These are phyloP conservation scores for Poeciliopsis presidionis DNA, from an alignment of 2,797 vertebrate genomes.

Conservation along the genomic window DNA sequence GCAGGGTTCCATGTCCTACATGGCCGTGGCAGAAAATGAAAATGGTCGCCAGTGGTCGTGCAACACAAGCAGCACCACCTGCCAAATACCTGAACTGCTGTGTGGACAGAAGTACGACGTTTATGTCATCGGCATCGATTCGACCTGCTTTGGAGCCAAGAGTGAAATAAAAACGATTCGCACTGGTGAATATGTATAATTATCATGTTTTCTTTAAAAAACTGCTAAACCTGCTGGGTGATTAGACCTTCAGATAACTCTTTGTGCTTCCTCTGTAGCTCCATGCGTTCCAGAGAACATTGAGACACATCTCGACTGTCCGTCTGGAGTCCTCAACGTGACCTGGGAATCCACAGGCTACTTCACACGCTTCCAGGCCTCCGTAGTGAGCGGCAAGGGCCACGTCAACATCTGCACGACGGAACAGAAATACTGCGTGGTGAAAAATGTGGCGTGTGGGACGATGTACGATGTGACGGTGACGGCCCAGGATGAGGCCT, in stretches of 20 bases:
- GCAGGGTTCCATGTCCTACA: conserved; percentile 73
- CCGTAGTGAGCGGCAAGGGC: conserved; percentile 57
- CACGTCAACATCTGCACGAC: conserved; percentile 43
- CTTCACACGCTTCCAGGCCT: conserved; percentile 58
- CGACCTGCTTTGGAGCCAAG: conserved; percentile 65
- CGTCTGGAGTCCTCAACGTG: conserved; percentile 71
- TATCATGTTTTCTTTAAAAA: not conserved
- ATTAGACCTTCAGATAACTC: not conserved
- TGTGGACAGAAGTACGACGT: conserved; percentile 79
- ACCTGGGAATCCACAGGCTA: conserved; percentile 74
- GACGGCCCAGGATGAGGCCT: conserved; percentile 63
- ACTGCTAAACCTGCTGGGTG: not conserved
- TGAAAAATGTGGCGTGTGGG: conserved; percentile 68
- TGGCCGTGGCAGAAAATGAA: conserved; percentile 63
- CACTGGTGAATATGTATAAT: conserved; percentile 63
- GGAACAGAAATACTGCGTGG: conserved; percentile 41
- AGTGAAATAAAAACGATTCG: conserved; percentile 60
- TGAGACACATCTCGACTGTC: conserved; percentile 67
- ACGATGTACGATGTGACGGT: conserved; percentile 68
- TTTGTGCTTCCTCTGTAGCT: conserved; percentile 61
- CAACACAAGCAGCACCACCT: conserved; percentile 65
- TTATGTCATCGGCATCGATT: conserved; percentile 70
- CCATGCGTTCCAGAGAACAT: conserved; percentile 78
- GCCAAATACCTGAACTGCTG: conserved; percentile 66
- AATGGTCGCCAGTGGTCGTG: conserved; percentile 62